A percentile compares a stretch with the other conserved stretches of the same genome.
These are phyloP conservation scores for Caenorhabditis imperialis DNA, from an alignment of 2,888 invertebrate species.

Conservation along the genomic window DNA sequence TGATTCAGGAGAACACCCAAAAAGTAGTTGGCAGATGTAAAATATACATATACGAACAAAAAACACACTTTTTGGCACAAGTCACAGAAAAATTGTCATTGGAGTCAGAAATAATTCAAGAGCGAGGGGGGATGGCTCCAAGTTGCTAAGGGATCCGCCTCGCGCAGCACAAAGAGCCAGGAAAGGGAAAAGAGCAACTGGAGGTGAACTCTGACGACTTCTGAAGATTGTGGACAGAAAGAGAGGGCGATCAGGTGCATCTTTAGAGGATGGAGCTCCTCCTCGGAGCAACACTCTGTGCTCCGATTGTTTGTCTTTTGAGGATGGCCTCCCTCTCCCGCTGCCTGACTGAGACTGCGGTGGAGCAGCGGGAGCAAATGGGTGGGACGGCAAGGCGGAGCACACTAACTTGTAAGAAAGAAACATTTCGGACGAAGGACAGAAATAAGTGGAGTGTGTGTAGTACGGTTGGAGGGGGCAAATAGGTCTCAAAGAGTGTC, in stretches of 20 bases:
- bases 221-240: no score
- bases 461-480: slow-evolving; percentile 9
- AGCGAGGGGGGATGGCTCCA: slow-evolving; percentile 10
- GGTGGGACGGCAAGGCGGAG: slow-evolving; percentile 25
- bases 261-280: background rate
- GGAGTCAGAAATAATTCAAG: slow-evolving; percentile 42
- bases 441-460: slow-evolving; percentile 15
- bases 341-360: slow-evolving; percentile 15
- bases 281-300: slow-evolving; percentile 27
- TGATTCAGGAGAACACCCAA: background rate
- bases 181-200: slow-evolving; percentile 13
- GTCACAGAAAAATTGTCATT: slow-evolving; percentile 28
- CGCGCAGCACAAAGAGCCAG: slow-evolving; percentile 14
- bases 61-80: slow-evolving; percentile 10
- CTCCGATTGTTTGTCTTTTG: slow-evolving; percentile 44
- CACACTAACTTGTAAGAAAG: slow-evolving; percentile 41
- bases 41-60: slow-evolving; percentile 2
- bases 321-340: slow-evolving; percentile 30
- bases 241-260: slow-evolving; percentile 4
- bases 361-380: slow-evolving; percentile 13
- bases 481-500: no score
- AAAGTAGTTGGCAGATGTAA: background rate
- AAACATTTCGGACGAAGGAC: slow-evolving; percentile 33
- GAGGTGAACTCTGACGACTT: no score
- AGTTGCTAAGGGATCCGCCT: slow-evolving; percentile 36